Percentiles rank a stretch among this genome's conserved stretches.
Evolutionary conservation across 2,113 vertebrate species (phyloP).

Genomic region (Apus apus): DNA sequence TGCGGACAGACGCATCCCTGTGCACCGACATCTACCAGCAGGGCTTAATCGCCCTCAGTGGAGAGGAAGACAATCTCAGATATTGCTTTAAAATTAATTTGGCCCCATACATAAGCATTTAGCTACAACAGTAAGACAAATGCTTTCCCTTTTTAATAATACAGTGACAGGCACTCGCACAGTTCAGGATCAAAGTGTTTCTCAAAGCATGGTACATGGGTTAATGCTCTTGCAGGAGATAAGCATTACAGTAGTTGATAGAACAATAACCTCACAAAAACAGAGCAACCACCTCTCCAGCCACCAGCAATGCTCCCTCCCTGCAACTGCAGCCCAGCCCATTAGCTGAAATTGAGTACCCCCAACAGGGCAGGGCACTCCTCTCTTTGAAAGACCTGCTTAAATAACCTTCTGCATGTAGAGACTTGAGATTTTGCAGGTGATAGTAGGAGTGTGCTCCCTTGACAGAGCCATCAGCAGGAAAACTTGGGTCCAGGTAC

Average conservation of each 20-base stretch:
- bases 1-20: not conserved
- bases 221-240: not conserved
- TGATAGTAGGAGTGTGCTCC: not conserved
- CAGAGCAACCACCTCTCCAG: not conserved
- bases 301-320: not conserved
- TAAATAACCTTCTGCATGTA: not conserved
- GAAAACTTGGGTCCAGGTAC: not conserved
- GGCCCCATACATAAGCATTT: not conserved
- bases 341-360: rapidly evolving
- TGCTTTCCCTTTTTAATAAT: not conserved
- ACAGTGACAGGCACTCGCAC: not conserved
- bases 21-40: not conserved
- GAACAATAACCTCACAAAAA: not conserved
- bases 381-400: not conserved
- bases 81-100: not conserved
- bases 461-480: not conserved
- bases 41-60: rapidly evolving
- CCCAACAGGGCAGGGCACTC: rapidly evolving
- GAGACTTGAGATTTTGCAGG: not conserved
- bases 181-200: not conserved
- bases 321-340: not conserved
- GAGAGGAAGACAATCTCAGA: not conserved
- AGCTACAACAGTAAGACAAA: not conserved
- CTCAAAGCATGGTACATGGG: not conserved
- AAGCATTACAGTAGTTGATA: not conserved